These are phyloP conservation scores for Drosophila simulans DNA, from an alignment of 1,140 invertebrate species.

Conservation along the genomic window DNA sequence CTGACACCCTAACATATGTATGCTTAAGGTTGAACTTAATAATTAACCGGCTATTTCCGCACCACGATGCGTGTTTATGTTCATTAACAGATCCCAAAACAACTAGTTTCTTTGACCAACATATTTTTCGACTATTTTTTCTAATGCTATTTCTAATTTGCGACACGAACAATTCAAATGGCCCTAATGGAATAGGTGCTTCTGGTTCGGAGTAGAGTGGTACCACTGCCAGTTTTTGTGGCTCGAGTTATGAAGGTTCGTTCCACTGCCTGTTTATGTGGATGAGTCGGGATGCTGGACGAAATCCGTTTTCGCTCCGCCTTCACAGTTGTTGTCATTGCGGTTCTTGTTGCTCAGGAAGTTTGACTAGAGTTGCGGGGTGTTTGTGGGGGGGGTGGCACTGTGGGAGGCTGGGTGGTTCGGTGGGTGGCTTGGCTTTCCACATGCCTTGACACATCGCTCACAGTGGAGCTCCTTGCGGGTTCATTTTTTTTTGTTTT, in stretches of 20 bases:
- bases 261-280: constrained; percentile 14
- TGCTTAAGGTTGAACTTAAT: background rate
- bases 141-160: no score
- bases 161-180: no score
- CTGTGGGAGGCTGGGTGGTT: background rate
- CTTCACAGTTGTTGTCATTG: constrained; percentile 73
- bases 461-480: constrained; percentile 10
- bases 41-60: background rate
- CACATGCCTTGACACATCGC: constrained; percentile 63
- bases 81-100: no score
- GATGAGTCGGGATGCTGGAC: constrained; percentile 59
- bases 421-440: constrained; percentile 29
- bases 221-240: background rate
- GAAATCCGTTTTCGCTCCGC: constrained; percentile 66
- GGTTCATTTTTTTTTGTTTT: constrained; percentile 40
- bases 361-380: constrained; percentile 40
- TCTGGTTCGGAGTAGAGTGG: background rate
- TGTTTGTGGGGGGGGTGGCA: background rate
- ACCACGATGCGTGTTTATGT: background rate
- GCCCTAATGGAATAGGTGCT: no score
- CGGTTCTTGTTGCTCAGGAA: constrained; percentile 71
- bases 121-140: no score
- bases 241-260: background rate
- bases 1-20: no score
- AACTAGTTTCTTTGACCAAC: no score